Evolutionary conservation across 2,888 invertebrate genomes (phyloP).

Genomic region (Mythimna vitellina): DNA sequence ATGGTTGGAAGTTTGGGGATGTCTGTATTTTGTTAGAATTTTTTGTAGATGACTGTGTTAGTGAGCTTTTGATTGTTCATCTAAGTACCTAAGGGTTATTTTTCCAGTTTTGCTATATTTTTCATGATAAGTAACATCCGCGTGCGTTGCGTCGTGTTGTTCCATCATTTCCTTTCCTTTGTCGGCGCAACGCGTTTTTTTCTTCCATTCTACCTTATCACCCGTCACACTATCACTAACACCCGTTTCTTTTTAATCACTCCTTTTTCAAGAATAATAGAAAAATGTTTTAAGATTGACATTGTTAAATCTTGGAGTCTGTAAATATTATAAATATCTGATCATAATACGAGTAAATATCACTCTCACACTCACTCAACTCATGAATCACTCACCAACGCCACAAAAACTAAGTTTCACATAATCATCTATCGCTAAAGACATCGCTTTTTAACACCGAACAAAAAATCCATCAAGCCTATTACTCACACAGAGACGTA

Average conservation of each 20-base stretch:
- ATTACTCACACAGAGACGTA: conserved; percentile 41
- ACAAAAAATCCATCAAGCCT: conserved; percentile 49
- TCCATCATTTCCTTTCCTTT: too few species aligned
- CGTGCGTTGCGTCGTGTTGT: too few species aligned
- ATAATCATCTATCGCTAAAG: conserved; percentile 18
- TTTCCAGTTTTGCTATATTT: too few species aligned
- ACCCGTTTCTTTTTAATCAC: too few species aligned
- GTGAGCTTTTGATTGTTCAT: background rate
- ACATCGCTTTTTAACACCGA: conserved; percentile 12
- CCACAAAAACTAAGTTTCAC: conserved; percentile 31
- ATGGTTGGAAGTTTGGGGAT: conserved; percentile 17
- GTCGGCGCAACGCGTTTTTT: too few species aligned
- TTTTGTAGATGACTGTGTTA: background rate
- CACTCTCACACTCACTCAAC: background rate
- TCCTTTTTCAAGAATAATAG: background rate
- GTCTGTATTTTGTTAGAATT: background rate
- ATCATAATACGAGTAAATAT: background rate
- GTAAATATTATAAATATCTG: background rate
- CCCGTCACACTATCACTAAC: too few species aligned
- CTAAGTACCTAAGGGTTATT: too few species aligned
- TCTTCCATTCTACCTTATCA: too few species aligned
- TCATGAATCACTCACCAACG: background rate
- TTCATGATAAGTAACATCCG: too few species aligned
- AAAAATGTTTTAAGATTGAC: background rate
- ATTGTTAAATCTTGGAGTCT: background rate